Evolutionary conservation across 2,888 invertebrate species (phyloP).

Genomic region (Choristoneura rosaceana): DNA sequence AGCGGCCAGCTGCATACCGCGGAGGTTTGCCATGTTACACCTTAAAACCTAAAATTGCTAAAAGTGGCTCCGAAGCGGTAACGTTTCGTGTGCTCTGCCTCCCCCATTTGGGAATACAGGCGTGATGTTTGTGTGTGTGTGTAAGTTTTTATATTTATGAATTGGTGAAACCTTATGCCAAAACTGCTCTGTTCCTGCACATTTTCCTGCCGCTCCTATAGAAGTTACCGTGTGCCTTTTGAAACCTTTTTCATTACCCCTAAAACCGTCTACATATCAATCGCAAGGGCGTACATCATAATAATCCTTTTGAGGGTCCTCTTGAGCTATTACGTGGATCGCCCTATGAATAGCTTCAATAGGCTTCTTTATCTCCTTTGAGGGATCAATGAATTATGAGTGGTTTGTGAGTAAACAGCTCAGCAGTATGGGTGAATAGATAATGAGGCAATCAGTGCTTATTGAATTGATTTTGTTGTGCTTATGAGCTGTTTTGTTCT

Average conservation of each 20-base stretch:
- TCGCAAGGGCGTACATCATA: conserved; percentile 13
- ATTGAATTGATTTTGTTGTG: not conserved
- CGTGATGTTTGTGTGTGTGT: no score
- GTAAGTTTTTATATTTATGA: no score
- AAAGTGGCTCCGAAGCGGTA: no score
- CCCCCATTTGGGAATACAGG: no score
- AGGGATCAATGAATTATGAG: conserved; percentile 25
- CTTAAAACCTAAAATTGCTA: no score
- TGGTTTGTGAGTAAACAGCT: conserved; percentile 16
- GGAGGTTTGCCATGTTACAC: no score
- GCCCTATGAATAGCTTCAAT: conserved; percentile 13
- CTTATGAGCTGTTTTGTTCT: not conserved
- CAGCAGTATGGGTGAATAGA: not conserved
- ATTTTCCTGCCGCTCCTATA: no score
- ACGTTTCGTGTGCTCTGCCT: no score
- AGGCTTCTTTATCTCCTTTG: conserved; percentile 18
- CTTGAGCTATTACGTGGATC: conserved; percentile 22
- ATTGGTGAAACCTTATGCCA: no score
- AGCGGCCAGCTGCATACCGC: no score
- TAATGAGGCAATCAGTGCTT: conserved; percentile 8
- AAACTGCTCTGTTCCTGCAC: no score
- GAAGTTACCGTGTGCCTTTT: not conserved
- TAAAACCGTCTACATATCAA: conserved; percentile 11
- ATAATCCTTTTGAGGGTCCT: conserved; percentile 32
- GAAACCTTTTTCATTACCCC: not conserved